phyloP scores from a whole-genome alignment of 2,797 vertebrate species.

The Leuciscus waleckii region DNA sequence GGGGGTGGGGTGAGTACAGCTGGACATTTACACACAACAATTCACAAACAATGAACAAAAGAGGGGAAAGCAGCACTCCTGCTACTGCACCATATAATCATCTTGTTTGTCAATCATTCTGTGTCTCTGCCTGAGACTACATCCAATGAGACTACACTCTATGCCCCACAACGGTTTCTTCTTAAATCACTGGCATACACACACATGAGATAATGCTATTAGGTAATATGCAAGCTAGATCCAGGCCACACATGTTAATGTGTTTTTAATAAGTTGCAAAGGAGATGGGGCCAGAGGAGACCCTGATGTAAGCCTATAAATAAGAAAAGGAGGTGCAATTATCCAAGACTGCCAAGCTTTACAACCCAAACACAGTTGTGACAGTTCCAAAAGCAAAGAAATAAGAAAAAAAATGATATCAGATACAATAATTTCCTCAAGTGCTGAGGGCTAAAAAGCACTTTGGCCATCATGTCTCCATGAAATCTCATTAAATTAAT shows the following conservation, averaged over 20 bases:
- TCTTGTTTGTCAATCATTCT: not conserved
- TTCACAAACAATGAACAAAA: conserved; percentile 19
- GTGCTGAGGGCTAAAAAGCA: conserved; percentile 16
- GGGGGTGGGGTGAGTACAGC: conserved; percentile 31
- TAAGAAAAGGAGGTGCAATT: not conserved
- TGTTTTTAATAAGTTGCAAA: conserved; percentile 34
- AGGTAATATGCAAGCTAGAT: conserved; percentile 27
- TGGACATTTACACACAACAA: conserved; percentile 33
- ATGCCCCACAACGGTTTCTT: not conserved
- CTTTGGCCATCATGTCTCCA: conserved; percentile 41
- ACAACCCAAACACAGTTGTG: not conserved
- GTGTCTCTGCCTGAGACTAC: not conserved
- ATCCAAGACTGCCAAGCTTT: not conserved
- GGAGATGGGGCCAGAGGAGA: not conserved
- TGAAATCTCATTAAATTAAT: conserved; percentile 74
- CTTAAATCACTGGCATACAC: not conserved
- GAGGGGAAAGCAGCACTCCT: not conserved
- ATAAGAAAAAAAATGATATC: not conserved
- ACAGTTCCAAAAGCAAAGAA: not conserved
- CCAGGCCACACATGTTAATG: conserved; percentile 4
- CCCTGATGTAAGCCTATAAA: not conserved
- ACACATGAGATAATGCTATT: not conserved
- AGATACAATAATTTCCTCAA: not conserved
- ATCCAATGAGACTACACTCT: not conserved
- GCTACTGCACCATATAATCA: conserved; percentile 2